Percentiles rank a stretch among this genome's conserved stretches.
These are phyloP conservation scores for Leptobrachium leishanense DNA, from an alignment of 2,113 vertebrate species.

Conservation along the genomic window DNA sequence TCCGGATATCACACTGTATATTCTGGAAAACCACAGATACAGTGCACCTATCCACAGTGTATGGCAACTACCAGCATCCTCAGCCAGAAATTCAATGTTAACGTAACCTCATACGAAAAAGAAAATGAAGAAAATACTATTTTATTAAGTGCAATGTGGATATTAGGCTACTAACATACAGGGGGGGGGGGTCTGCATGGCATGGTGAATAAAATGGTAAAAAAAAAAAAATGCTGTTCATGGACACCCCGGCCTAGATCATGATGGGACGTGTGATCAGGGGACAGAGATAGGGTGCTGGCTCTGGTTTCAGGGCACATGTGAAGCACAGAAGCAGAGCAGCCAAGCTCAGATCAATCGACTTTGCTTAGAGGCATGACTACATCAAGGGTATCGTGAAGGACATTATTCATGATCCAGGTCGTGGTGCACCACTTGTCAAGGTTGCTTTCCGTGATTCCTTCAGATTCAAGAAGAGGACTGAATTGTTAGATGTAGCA, in stretches of 20 bases:
- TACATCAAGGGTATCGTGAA: constrained; percentile 99
- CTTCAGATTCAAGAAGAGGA: constrained; percentile 95
- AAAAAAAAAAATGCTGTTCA: too few species aligned
- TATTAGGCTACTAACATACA: too few species aligned
- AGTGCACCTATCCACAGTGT: too few species aligned
- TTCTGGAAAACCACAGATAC: too few species aligned
- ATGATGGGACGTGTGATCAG: constrained; percentile 96
- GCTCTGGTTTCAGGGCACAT: constrained; percentile 94
- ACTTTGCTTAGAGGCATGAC: constrained; percentile 94
- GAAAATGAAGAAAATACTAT: too few species aligned
- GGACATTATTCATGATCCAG: constrained; percentile 97
- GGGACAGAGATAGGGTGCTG: constrained; percentile 95
- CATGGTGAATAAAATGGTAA: too few species aligned
- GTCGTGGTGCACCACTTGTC: constrained; percentile 92
- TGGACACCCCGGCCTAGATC: constrained; percentile 37
- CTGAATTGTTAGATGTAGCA: constrained; percentile 92
- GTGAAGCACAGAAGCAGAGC: constrained; percentile 95
- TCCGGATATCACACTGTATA: too few species aligned
- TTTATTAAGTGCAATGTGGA: too few species aligned
- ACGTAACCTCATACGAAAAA: too few species aligned
- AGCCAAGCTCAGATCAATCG: constrained; percentile 88
- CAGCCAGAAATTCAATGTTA: too few species aligned
- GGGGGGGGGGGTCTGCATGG: too few species aligned
- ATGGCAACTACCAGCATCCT: too few species aligned
- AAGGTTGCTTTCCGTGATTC: constrained; percentile 94